Conservation (phyloP, 2,888 invertebrate species). For the Cenopis cana region DNA sequence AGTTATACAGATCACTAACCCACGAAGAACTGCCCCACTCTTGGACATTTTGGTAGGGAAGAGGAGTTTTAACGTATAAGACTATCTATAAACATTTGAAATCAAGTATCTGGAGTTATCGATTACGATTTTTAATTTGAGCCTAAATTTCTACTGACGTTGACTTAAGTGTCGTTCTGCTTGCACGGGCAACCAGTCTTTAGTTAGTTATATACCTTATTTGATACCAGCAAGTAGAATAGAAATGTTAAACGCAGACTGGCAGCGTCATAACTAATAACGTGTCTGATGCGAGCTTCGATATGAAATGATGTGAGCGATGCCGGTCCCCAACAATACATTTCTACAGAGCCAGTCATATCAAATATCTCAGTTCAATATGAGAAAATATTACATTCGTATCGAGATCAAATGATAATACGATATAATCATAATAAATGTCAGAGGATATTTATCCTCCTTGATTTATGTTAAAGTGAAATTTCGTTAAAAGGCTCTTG, state of each 20-base stretch:
- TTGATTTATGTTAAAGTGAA: neutral
- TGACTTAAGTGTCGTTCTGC: neutral
- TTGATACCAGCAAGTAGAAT: constrained; percentile 1
- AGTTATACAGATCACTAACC: neutral
- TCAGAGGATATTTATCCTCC: neutral
- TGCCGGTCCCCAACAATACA: constrained; percentile 11
- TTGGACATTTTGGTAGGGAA: too few species aligned
- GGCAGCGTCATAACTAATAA: constrained; percentile 4
- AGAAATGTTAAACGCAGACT: neutral
- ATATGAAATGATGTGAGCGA: constrained; percentile 11
- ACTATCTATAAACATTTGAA: too few species aligned
- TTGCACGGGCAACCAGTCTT: neutral
- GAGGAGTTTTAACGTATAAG: too few species aligned
- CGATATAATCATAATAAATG: constrained; percentile 17
- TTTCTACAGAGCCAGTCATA: constrained; percentile 23
- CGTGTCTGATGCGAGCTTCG: neutral
- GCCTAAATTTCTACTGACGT: neutral
- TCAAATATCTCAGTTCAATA: constrained; percentile 21
- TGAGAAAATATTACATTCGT: constrained; percentile 29
- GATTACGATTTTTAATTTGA: neutral
- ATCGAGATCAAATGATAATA: neutral
- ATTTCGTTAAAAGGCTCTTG: neutral
- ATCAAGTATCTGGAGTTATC: constrained; percentile 1
- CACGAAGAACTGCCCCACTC: neutral
- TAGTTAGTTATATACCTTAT: neutral